Conservation (phyloP, 1,140 invertebrate species). For the Aporrectodea caliginosa region DNA sequence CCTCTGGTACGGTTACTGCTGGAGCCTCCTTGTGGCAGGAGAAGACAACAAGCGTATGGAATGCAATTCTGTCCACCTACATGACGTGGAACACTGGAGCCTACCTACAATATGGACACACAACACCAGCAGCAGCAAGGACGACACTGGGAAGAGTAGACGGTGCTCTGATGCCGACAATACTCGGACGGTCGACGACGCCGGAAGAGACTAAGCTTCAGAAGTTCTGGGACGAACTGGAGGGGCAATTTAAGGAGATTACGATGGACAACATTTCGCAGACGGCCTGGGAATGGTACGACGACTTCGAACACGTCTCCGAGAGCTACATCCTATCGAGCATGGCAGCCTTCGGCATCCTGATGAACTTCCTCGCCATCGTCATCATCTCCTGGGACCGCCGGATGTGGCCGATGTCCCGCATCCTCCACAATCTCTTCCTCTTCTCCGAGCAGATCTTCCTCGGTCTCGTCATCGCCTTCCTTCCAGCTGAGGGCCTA, state of each 20-base stretch:
- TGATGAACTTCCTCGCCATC: conserved; percentile 18
- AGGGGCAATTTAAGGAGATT: neutral
- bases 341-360: conserved; percentile 9
- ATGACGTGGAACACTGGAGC: neutral
- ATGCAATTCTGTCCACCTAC: too few species aligned
- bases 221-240: too few species aligned
- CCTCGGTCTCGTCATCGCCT: conserved; percentile 9
- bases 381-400: neutral
- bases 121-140: too few species aligned
- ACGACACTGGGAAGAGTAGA: neutral
- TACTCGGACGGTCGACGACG: neutral
- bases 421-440: neutral
- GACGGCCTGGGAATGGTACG: neutral
- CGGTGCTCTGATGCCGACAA: neutral
- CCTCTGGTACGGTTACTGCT: too few species aligned
- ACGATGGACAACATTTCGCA: neutral
- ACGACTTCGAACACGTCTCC: conserved; percentile 6
- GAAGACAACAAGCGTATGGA: too few species aligned
- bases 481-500: neutral
- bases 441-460: conserved; percentile 15
- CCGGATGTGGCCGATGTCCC: neutral
- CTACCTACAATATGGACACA: too few species aligned
- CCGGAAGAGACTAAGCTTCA: neutral
- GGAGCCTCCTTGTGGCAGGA: too few species aligned
- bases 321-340: neutral